Base-by-base conservation (phyloP, 2,888 invertebrate species). In the Metopia argyrocephala region DNA sequence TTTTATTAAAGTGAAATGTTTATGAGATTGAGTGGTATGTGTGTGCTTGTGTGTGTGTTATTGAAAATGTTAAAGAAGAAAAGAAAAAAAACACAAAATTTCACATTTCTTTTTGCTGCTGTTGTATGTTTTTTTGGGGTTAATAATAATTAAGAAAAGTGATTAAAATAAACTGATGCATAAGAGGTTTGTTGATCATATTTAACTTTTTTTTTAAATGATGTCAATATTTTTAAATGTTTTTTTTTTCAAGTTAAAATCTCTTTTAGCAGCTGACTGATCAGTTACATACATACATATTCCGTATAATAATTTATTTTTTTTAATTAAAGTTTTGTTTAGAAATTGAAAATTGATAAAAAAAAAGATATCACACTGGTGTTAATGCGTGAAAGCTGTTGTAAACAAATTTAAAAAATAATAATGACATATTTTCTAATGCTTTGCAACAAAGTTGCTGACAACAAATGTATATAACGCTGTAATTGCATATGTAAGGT, bases 1-100 rank as follows among this genome's bases (percentile, higher is more conserved):
- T 38, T 9, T 75, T 81, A 76, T 54, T 76, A 70, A 74, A 78
- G 78, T 75, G 78, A 75, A 81, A 78, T 80, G 73, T 65, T 15
- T 54, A 23, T 61, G 9, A 12, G 38, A 12, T 15, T n/a, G 21
- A 45, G 66, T 28, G 27, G 66, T 21, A 18, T 56, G 48, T 65
- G 48, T 64, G 3, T 64, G n/a, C 46, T 31, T 1, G 31, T 12
- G 31, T n/a, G n/a, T n/a, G n/a, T n/a, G 31, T 31, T 0, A 1
- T 31, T 7, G 31, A 12, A 12, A 31, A 2, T 31, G 9, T 12
- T 31, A 12, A 31, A 12, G 31, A 31, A 31, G 68, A 20, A 57
- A 71, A 66, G 31, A 45, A 79, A 62, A 48, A 73, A 28, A 25
- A 78, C 69, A 64, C 64, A 48, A 76, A 65, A 59, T 71, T 71